phyloP scores from a whole-genome alignment of 2,797 vertebrate genomes.

The Hapalemur alaotrensis region DNA sequence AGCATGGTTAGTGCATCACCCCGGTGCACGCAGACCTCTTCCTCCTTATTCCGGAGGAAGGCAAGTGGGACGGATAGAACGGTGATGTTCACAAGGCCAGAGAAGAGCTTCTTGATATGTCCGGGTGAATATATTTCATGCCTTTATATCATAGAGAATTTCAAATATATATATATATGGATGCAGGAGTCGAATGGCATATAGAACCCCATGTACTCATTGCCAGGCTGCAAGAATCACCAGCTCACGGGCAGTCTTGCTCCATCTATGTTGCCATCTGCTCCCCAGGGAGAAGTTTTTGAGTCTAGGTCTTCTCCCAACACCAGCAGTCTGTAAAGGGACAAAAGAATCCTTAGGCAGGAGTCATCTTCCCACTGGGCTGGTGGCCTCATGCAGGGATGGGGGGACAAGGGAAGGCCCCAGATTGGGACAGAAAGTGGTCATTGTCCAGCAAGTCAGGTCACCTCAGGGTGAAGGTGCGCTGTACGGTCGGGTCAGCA shows the following conservation, averaged over 20 bases:
- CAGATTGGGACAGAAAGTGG: background rate
- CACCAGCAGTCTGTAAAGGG: background rate
- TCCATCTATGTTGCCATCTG: background rate
- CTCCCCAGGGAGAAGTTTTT: background rate
- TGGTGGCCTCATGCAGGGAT: background rate
- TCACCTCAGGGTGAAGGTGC: no score
- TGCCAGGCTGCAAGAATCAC: background rate
- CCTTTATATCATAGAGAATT: background rate
- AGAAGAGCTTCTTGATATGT: background rate
- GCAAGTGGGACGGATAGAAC: fast-evolving
- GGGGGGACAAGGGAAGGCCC: background rate
- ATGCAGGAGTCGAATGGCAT: background rate
- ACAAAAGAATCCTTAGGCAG: background rate
- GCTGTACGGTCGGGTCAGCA: background rate
- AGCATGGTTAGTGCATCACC: background rate
- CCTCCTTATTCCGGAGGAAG: background rate
- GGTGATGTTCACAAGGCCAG: background rate
- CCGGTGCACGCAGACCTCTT: fast-evolving
- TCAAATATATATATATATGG: background rate
- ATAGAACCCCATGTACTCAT: background rate
- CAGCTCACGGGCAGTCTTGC: background rate
- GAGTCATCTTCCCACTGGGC: background rate
- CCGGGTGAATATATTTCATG: background rate
- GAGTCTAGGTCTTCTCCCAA: background rate
- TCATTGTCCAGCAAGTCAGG: background rate